Percentiles rank a stretch among this genome's conserved stretches.
Conservation (phyloP, 2,113 vertebrate species). For the Chaetodon trifascialis region DNA sequence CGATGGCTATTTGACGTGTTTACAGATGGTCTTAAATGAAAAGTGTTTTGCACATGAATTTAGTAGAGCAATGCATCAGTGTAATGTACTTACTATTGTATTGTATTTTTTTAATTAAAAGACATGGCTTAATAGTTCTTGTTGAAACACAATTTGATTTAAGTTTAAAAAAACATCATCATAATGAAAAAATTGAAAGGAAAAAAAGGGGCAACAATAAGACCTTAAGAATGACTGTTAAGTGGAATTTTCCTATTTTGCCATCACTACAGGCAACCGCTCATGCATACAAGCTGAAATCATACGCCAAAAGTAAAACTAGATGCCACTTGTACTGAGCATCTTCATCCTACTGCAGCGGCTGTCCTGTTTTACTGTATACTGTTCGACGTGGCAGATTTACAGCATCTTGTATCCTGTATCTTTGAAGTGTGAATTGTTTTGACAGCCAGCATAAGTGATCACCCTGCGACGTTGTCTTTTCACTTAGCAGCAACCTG, state of each 20-base stretch:
- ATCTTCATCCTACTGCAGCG: background rate
- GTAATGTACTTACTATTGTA: background rate
- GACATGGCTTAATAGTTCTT: background rate
- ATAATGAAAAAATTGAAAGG: background rate
- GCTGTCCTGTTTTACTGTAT: background rate
- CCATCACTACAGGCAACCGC: background rate
- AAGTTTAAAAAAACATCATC: background rate
- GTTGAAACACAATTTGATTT: background rate
- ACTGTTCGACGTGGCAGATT: slow-evolving; percentile 1
- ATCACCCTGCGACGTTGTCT: background rate
- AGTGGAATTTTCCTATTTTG: background rate
- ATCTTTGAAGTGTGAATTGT: background rate
- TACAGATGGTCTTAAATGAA: background rate
- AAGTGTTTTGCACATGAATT: background rate
- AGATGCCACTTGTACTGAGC: background rate
- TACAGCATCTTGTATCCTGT: background rate
- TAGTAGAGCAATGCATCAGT: background rate
- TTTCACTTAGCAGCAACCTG: background rate
- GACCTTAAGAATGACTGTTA: background rate
- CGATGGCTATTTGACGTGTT: background rate
- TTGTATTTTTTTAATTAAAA: background rate
- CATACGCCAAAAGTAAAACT: background rate
- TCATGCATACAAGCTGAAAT: background rate
- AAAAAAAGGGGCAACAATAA: background rate
- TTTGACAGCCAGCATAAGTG: background rate